Evolutionary conservation across 2,888 invertebrate species (phyloP), one percentile per base, ranked within the genome.

Genomic region (Thysanoteuthis rhombus): DNA sequence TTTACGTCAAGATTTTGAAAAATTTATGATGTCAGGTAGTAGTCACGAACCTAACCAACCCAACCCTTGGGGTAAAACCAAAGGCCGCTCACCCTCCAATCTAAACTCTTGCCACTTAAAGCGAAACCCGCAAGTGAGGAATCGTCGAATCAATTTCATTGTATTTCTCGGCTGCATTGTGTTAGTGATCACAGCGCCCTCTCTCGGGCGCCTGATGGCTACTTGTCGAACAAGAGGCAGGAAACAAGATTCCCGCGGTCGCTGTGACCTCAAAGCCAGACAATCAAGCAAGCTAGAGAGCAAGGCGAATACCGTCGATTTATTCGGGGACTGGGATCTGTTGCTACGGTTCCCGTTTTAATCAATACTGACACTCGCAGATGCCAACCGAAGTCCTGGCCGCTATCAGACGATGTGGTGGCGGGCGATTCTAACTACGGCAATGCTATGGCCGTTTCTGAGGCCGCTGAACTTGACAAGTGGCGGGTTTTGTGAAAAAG

Each of bases 361-460:
- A 75, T 75, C 75, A 75, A 75, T 75, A 75, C 36, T 75, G 36
- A 36, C 75, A 75, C 75, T 75, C n/a, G 75, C 75, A n/a, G 75
- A 75, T 75, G 75, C 75, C n/a, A 75, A 75, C 75, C 75, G 75
- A 75, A 75, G 75, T 75, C 75, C 75, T 75, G 75, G 75, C 75
- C 75, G 36, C n/a, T 36, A 75, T 75, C 75, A 75, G 75, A 36
- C 36, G n/a, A 75, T 75, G n/a, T 75, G 75, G 36, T 36, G 75
- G n/a, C 36, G n/a, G 75, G n/a, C 36, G 75, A n/a, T 75, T 75
- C 16, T 12, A 36, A 19, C 75, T 36, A 32, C 58, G 25, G 58
- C 58, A n/a, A 58, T 32, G 32, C 32, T 32, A 28, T 58, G 58
- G 32, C 58, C 32, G 58, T 8, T 75, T 75, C 75, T 16, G n/a